A percentile compares a stretch with the other conserved stretches of the same genome.
phyloP scores from a whole-genome alignment of 1,140 invertebrate genomes.

The Melanaphis sacchari region DNA sequence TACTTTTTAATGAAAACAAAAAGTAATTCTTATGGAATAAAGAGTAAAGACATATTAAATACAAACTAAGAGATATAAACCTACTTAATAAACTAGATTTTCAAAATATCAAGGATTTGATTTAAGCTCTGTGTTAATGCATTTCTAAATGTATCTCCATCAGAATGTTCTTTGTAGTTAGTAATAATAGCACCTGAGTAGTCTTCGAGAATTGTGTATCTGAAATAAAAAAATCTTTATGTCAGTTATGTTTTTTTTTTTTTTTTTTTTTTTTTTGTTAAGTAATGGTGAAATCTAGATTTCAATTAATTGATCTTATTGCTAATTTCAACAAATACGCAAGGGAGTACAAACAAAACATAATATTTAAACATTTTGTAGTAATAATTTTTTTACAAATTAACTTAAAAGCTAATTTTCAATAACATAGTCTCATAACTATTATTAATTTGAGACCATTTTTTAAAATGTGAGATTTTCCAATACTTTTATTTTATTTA shows the following conservation, averaged over 20 bases:
- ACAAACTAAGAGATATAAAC: background rate
- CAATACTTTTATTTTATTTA: background rate
- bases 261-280: too few species aligned
- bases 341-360: background rate
- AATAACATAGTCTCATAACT: background rate
- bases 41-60: background rate
- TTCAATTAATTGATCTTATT: background rate
- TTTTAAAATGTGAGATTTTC: background rate
- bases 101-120: conserved; percentile 48
- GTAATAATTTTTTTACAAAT: background rate
- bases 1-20: background rate
- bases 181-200: conserved; percentile 79
- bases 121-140: conserved; percentile 66
- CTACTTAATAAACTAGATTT: background rate
- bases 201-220: conserved; percentile 78
- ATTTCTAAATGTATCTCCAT: conserved; percentile 75
- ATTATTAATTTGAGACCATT: background rate
- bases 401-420: background rate
- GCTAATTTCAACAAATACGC: background rate
- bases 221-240: conserved; percentile 63
- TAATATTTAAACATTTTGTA: background rate
- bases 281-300: background rate
- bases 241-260: background rate
- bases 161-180: conserved; percentile 75
- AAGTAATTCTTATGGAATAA: background rate